Evolutionary conservation across 2,888 invertebrate species (phyloP).

Genomic region (Drosophila picticornis): DNA sequence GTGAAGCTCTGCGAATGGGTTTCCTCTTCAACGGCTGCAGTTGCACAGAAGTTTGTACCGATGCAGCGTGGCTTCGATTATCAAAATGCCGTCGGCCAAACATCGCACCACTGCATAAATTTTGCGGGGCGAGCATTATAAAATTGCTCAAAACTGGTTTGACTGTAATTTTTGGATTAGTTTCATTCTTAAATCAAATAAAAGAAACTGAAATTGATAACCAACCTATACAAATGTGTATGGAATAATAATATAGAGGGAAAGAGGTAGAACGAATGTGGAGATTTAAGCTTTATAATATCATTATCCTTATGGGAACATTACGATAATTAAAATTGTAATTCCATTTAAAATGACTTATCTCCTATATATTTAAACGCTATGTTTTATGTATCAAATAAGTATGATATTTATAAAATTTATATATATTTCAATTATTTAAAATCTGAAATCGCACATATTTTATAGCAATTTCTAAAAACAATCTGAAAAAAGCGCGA

Average conservation of each 20-base stretch:
- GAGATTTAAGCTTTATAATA: background rate
- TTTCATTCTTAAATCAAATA: background rate
- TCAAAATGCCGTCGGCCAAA: conserved; percentile 67
- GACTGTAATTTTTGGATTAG: conserved; percentile 7
- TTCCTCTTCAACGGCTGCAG: conserved; percentile 27
- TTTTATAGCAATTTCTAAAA: background rate
- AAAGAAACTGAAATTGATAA: background rate
- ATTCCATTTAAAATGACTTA: background rate
- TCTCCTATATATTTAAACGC: background rate
- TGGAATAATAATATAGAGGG: no score
- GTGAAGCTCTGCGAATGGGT: background rate
- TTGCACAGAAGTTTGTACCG: conserved; percentile 53
- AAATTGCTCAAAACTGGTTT: conserved; percentile 29
- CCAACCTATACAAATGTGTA: background rate
- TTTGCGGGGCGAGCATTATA: conserved; percentile 23
- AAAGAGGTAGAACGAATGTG: background rate
- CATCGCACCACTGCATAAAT: conserved; percentile 68
- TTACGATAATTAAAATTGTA: background rate
- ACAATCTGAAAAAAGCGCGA: background rate
- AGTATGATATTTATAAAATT: background rate
- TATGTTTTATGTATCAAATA: background rate
- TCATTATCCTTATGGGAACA: background rate
- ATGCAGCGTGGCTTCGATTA: conserved; percentile 66
- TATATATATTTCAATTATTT: background rate
- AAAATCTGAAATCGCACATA: background rate